These are phyloP conservation scores for Malurus splendens DNA, from an alignment of 2,797 vertebrate genomes.

Conservation along the genomic window DNA sequence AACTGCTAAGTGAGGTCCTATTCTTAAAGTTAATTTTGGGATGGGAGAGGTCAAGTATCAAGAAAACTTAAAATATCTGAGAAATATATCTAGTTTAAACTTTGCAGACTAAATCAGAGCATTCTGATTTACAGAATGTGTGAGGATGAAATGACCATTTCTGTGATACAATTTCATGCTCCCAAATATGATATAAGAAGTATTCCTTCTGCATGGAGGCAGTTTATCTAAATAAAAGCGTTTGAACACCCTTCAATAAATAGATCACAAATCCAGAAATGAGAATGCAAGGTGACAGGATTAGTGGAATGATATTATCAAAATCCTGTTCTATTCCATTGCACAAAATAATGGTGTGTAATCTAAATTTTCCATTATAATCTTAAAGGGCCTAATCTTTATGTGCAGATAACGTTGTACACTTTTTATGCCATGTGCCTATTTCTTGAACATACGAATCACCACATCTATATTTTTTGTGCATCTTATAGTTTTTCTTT, in stretches of 20 bases:
- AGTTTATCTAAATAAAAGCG: neutral
- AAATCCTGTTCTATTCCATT: neutral
- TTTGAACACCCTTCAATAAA: neutral
- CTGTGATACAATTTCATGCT: neutral
- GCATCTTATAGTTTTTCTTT: neutral
- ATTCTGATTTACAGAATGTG: neutral
- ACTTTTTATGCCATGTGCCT: neutral
- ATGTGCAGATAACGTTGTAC: neutral
- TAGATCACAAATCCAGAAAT: neutral
- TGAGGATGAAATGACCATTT: neutral
- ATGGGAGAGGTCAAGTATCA: neutral
- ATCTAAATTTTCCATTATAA: neutral
- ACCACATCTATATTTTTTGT: neutral
- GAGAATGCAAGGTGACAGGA: neutral
- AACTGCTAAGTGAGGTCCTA: neutral
- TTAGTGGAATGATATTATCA: neutral
- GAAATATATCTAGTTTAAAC: neutral
- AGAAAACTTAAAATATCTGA: neutral
- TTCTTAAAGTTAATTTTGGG: neutral
- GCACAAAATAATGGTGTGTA: neutral
- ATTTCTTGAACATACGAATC: neutral
- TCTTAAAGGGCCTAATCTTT: neutral
- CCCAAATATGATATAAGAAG: neutral
- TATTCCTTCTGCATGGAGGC: neutral
- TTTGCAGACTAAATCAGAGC: neutral